Base-by-base conservation (phyloP, 2,113 vertebrate genomes). In the Origma solitaria region DNA sequence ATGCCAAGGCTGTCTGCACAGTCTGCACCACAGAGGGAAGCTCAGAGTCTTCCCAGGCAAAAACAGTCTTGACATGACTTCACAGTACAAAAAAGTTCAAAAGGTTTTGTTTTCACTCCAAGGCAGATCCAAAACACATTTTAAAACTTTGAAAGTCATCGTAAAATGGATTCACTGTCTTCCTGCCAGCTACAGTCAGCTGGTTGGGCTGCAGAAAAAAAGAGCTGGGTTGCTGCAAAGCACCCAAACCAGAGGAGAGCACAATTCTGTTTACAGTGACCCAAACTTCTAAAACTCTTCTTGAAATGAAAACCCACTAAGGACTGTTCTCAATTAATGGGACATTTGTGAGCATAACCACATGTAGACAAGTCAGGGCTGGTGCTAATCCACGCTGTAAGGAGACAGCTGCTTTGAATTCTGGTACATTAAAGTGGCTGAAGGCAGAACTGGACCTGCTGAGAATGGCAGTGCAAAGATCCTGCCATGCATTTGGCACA, bases 111-210 rank as follows among this genome's bases (percentile, higher is more conserved):
- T 94, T 97, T 81, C 82, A 73, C 82, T 96, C 91, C 64, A 86
- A 95, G 38, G 30, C 86, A 95, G 94, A 96, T 95, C 90, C 88
- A 92, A 94, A 95, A 86, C 88, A 92, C 79, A 96, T 94, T 96
- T 93, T 96, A 82, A 82, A 95, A 93, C 79, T 78, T 86, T 90
- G 82, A 77, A 94, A 86, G 64, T 73, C 11, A 4, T 88, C 3
- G 0, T 77, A 70, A 96, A 95, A 93, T 90, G 76, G 82, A 66
- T 95, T 90, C 68, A 50, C 83, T 86, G 68, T 86, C 82, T 31
- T 77, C 47, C 71, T 91, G 96, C 94, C 95, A 96, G 90, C 71
- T 83, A 42, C n/a, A 94, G 75, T 95, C 95, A 97, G 95, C 94
- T 96, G 94, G 56, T 62, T 93, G 80, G 82, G 66, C 79, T 94